phyloP scores from a whole-genome alignment of 2,113 vertebrate species.

The Coregonus clupeaformis region DNA sequence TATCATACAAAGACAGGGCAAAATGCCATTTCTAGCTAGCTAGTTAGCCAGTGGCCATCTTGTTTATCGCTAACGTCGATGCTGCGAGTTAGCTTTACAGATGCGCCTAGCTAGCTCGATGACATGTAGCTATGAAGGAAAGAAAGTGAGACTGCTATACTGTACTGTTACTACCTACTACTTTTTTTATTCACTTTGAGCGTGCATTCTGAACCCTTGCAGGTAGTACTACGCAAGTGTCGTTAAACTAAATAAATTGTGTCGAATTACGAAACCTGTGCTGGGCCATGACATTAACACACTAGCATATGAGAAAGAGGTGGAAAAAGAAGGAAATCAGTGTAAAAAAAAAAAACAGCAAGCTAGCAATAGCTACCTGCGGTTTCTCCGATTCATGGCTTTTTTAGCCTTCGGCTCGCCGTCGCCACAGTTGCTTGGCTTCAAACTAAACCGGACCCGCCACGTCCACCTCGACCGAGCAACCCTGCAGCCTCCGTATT shows the following conservation, averaged over 20 bases:
- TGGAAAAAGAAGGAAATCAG: conserved; percentile 15
- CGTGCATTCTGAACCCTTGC: background rate
- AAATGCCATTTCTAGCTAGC: conserved; percentile 58
- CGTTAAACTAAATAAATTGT: conserved; percentile 38
- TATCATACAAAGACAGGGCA: conserved; percentile 67
- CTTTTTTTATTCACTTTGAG: background rate
- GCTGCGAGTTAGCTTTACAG: conserved; percentile 10
- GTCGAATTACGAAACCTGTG: conserved; percentile 22
- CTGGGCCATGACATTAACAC: conserved; percentile 30
- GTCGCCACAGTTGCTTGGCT: conserved; percentile 47
- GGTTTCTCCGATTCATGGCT: conserved; percentile 62
- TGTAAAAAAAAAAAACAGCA: background rate
- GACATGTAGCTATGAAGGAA: conserved; percentile 31
- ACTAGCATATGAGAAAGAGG: conserved; percentile 12
- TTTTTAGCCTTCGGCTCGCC: conserved; percentile 41
- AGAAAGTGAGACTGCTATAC: conserved; percentile 28
- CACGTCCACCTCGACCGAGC: conserved; percentile 76
- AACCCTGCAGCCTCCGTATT: conserved; percentile 52
- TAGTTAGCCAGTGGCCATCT: conserved; percentile 76
- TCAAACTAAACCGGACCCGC: conserved; percentile 70
- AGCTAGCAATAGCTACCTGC: conserved; percentile 62
- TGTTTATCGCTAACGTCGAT: conserved; percentile 64
- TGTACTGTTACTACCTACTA: conserved; percentile 7
- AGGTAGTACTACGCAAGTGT: too few species aligned
- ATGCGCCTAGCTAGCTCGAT: background rate